Evolutionary conservation across 2,888 invertebrate species (phyloP).

Genomic region (Rutpela maculata): DNA sequence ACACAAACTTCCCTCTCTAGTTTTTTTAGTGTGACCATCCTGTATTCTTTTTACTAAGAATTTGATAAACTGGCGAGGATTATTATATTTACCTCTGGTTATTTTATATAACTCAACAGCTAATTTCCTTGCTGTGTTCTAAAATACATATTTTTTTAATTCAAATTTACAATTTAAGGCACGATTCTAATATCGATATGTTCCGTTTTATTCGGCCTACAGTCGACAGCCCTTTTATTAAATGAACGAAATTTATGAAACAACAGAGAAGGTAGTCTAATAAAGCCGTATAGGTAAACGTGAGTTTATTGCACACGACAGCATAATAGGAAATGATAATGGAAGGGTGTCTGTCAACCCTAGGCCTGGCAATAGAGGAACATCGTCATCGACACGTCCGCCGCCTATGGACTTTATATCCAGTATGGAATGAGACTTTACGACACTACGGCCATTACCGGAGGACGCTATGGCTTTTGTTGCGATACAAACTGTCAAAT

Average conservation of each 20-base stretch:
- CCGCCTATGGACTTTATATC: constrained; percentile 72
- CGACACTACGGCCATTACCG: constrained; percentile 69
- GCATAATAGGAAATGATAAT: constrained; percentile 54
- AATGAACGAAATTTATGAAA: constrained; percentile 26
- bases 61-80: too few relatives aligned
- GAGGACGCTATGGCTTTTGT: constrained; percentile 68
- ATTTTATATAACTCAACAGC: too few relatives aligned
- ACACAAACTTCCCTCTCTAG: too few relatives aligned
- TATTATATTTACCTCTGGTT: too few relatives aligned
- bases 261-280: constrained; percentile 28
- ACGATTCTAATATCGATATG: neutral
- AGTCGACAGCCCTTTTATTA: constrained; percentile 34
- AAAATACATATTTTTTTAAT: neutral
- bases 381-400: constrained; percentile 67
- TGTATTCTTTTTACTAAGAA: too few relatives aligned
- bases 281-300: constrained; percentile 50
- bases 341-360: constrained; percentile 53
- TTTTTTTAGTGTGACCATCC: too few relatives aligned
- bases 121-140: neutral
- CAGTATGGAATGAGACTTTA: constrained; percentile 73
- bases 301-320: constrained; percentile 53
- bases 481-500: constrained; percentile 70
- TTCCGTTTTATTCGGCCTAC: constrained; percentile 29
- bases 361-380: constrained; percentile 41
- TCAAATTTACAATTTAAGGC: neutral